Evolutionary conservation across 35 echinoderm and acorn worm species (phyloP), one percentile per base, ranked within the genome.

Genomic region (Patiria miniata): DNA sequence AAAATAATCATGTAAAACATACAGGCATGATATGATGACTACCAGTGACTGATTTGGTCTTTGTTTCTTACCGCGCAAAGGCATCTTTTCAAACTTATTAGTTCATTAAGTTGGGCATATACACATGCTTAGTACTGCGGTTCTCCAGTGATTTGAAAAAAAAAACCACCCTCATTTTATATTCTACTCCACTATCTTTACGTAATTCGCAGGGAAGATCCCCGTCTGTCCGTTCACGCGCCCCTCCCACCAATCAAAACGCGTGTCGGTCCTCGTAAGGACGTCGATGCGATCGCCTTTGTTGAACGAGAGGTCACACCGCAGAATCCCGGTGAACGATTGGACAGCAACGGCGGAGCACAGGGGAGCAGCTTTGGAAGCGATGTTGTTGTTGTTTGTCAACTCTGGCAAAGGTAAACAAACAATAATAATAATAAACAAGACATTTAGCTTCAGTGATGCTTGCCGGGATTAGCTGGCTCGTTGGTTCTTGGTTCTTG

Each of bases 181-280:
- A 34, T 15, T 2, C 51, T 51, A 86, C 2, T 90, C 29, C 14
- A 90, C 39, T 32, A 98, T 77, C 79, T 87, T 88, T 83, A 94
- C 81, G 52, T 77, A 98, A 68, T 98, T 98, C 18, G 95, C 95
- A 2, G 95, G 95, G 40, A 98, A 98, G 21, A 98, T 98, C 36
- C 95, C 95, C 5, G 78, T 90, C n/a, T 85, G 81, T 36, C 95
- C 95, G 36, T 83, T 84, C 3, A 94, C 21, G 5, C 77, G 56
- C 3, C 95, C 95, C 38, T 98, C 95, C 95, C 95, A 98, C 95
- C 95, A 98, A 68, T 98, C 95, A 87, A 85, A 91, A 36, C 94
- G 89, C 2, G 60, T 90, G 1, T 76, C 86, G 2, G 95, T 98
- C 37, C 86, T 77, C 1, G 92, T 94, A 17, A 94, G 55, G 47